Conservation (phyloP, 2,797 vertebrate genomes). For the Thalassophryne amazonica region DNA sequence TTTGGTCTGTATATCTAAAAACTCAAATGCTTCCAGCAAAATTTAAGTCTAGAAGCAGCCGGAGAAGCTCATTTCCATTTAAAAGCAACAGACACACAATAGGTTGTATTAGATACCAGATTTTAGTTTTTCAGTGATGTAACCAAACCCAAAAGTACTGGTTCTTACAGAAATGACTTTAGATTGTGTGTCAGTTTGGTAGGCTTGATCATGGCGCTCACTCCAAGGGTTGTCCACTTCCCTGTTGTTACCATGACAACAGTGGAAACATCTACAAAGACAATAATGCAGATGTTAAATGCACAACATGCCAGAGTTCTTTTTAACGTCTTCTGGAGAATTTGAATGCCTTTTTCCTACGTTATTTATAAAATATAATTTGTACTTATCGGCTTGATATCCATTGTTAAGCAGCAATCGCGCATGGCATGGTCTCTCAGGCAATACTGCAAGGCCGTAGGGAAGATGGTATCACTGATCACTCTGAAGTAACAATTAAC, state of each 20-base stretch:
- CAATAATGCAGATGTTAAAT: background rate
- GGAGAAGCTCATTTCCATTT: no score
- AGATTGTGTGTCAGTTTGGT: slow-evolving; percentile 38
- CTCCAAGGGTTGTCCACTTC: slow-evolving; percentile 37
- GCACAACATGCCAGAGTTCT: no score
- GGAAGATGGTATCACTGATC: slow-evolving; percentile 83
- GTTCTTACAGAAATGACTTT: slow-evolving; percentile 59
- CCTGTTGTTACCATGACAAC: slow-evolving; percentile 76
- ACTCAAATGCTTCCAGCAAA: no score
- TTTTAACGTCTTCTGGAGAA: no score
- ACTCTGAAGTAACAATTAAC: slow-evolving; percentile 87
- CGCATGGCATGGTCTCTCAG: slow-evolving; percentile 81
- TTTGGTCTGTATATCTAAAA: no score
- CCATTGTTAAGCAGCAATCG: slow-evolving; percentile 85
- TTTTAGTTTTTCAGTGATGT: no score
- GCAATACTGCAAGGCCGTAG: slow-evolving; percentile 86
- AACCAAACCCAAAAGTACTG: no score
- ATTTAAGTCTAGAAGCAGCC: no score
- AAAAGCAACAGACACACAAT: no score
- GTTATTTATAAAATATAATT: background rate
- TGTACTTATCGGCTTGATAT: slow-evolving; percentile 75
- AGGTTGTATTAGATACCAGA: no score
- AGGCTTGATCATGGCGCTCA: slow-evolving; percentile 43
- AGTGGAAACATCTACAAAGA: slow-evolving; percentile 82
- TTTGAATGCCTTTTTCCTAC: no score